Conservation (phyloP, 2,113 vertebrate species). For the Eudyptes chrysolophus region DNA sequence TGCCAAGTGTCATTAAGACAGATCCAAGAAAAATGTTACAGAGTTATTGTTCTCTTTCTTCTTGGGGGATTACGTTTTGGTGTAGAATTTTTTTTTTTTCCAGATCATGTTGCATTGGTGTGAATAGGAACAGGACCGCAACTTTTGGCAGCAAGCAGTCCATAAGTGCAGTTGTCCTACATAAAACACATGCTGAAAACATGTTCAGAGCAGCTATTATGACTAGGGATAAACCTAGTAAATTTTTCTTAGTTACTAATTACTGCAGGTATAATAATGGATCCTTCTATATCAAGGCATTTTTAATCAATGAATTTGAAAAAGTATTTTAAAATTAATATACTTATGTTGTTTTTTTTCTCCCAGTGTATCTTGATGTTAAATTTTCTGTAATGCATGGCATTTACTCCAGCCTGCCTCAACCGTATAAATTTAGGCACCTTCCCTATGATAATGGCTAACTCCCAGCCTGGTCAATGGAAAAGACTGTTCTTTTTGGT, state of each 20-base stretch:
- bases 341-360: neutral
- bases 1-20: neutral
- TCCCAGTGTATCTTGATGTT: neutral
- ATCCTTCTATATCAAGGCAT: neutral
- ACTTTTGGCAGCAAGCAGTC: neutral
- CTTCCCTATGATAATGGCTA: neutral
- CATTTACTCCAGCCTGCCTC: neutral
- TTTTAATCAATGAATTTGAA: neutral
- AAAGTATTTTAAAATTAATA: neutral
- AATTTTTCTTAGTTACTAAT: neutral
- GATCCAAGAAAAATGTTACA: neutral
- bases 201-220: neutral
- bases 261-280: neutral
- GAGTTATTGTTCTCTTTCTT: neutral
- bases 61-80: neutral
- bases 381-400: neutral
- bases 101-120: neutral
- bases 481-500: neutral
- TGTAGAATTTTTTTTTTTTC: neutral
- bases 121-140: neutral
- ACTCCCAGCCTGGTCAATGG: neutral
- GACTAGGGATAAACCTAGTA: neutral
- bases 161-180: neutral
- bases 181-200: neutral
- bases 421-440: neutral